Evolutionary conservation across 2,888 invertebrate genomes (phyloP).

Genomic region (Pelosia muscerda): DNA sequence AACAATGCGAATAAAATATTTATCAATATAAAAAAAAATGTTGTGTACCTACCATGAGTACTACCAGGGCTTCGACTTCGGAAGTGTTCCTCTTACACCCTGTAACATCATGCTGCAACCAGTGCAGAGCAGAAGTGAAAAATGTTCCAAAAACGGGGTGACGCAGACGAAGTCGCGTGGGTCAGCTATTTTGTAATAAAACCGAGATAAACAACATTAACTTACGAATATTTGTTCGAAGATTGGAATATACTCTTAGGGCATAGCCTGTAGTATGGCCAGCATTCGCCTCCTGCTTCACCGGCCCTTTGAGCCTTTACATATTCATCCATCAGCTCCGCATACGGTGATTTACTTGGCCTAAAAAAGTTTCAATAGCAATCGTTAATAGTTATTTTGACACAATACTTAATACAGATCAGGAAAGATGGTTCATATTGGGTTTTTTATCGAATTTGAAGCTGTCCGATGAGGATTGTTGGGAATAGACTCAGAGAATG

Average conservation of each 20-base stretch:
- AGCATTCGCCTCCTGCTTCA: slow-evolving; percentile 92
- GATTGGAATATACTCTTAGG: slow-evolving; percentile 92
- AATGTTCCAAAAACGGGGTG: no score
- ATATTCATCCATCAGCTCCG: slow-evolving; percentile 91
- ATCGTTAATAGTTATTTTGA: background rate
- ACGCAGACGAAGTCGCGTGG: no score
- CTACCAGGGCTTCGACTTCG: no score
- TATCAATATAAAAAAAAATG: no score
- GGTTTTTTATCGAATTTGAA: background rate
- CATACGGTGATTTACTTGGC: slow-evolving; percentile 93
- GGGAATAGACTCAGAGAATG: no score
- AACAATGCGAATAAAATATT: no score
- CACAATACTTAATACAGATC: background rate
- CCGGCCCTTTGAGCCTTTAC: slow-evolving; percentile 93
- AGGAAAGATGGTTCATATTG: background rate
- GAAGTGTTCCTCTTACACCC: no score
- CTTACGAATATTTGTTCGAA: slow-evolving; percentile 85
- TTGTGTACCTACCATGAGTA: no score
- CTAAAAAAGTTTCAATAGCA: slow-evolving; percentile 74
- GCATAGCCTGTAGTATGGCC: slow-evolving; percentile 94
- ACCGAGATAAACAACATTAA: slow-evolving; percentile 29
- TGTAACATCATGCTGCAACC: no score
- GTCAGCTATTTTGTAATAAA: no score
- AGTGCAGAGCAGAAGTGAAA: no score
- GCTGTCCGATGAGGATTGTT: background rate